These are phyloP conservation scores for Propithecus coquereli DNA, from an alignment of 2,113 vertebrate genomes.

Conservation along the genomic window DNA sequence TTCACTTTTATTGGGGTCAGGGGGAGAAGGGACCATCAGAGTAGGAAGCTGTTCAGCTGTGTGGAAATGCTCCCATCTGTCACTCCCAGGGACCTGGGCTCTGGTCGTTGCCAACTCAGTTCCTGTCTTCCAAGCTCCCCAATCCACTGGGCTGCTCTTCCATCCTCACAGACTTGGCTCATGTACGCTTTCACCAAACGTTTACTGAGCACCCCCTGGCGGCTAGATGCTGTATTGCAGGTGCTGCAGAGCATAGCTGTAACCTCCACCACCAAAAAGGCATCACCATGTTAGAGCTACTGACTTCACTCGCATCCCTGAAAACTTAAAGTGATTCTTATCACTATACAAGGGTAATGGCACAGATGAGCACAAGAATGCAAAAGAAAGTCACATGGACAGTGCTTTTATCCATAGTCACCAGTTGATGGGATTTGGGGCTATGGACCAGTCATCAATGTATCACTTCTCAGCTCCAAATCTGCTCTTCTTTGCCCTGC, in stretches of 20 bases:
- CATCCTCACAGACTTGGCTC: no score
- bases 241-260: not conserved
- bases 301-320: not conserved
- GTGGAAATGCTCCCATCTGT: not conserved
- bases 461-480: not conserved
- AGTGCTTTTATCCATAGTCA: not conserved
- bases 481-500: not conserved
- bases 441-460: not conserved
- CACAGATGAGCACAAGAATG: not conserved
- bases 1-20: not conserved
- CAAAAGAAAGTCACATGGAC: not conserved
- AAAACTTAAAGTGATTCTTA: not conserved
- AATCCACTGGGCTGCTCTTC: not conserved
- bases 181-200: rapidly evolving
- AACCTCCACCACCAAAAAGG: not conserved
- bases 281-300: not conserved
- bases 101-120: not conserved
- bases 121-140: not conserved
- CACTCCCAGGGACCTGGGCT: not conserved
- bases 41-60: not conserved
- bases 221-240: not conserved
- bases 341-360: not conserved
- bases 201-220: not conserved
- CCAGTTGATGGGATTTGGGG: not conserved
- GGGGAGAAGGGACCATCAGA: not conserved